phyloP scores from a whole-genome alignment of 2,113 vertebrate genomes.

The Osmerus mordax region DNA sequence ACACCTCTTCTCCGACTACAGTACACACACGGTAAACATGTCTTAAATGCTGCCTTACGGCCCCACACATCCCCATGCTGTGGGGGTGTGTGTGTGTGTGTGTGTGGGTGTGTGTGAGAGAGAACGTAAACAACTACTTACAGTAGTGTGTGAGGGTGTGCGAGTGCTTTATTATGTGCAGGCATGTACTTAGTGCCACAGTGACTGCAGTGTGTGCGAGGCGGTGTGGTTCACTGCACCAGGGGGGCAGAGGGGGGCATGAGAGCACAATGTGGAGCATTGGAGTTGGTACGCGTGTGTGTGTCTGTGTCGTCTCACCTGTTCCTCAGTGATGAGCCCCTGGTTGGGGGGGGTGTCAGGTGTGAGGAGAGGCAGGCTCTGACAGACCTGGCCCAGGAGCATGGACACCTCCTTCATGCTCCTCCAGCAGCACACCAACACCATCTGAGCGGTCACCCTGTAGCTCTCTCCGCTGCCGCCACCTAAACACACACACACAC shows the following conservation, averaged over 20 bases:
- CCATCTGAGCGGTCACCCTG: constrained; percentile 93
- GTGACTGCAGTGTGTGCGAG: not conserved
- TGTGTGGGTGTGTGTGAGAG: too few species aligned
- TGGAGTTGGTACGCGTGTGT: constrained; percentile 12
- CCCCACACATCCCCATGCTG: not conserved
- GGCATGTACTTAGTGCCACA: not conserved
- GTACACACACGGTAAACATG: constrained; percentile 18
- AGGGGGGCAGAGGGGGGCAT: not conserved
- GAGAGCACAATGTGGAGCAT: not conserved
- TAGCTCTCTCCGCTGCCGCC: constrained; percentile 59
- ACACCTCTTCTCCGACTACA: constrained; percentile 5
- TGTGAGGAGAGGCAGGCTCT: constrained; percentile 75
- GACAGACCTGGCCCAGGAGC: constrained; percentile 86
- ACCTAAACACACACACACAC: constrained; percentile 45
- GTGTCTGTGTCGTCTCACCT: constrained; percentile 71
- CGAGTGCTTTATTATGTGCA: not conserved
- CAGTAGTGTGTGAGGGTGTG: not conserved
- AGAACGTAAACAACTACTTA: too few species aligned
- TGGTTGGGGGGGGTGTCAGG: constrained; percentile 36
- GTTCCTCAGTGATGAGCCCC: constrained; percentile 79
- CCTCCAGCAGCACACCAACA: constrained; percentile 95
- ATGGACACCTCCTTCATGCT: constrained; percentile 96
- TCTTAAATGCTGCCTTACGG: not conserved
- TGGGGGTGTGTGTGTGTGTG: not conserved
- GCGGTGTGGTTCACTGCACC: constrained; percentile 1